phyloP scores from a whole-genome alignment of 2,888 invertebrate genomes.

The Tubulanus polymorphus region DNA sequence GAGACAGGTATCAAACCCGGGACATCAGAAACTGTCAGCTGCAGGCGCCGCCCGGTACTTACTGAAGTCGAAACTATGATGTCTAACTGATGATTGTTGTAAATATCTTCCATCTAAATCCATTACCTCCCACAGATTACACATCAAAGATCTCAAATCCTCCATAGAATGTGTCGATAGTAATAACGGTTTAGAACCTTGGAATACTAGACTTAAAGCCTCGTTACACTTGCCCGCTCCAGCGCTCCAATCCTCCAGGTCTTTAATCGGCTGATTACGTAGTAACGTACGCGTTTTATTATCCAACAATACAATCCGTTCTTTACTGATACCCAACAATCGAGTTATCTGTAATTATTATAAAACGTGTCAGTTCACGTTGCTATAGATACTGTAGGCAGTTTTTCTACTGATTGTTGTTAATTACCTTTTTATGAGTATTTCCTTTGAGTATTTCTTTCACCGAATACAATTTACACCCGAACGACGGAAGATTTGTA shows the following conservation, averaged over 20 bases:
- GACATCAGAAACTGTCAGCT: too few relatives aligned
- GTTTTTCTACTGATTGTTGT: neutral
- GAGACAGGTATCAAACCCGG: too few relatives aligned
- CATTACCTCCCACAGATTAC: constrained; percentile 64
- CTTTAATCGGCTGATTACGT: constrained; percentile 57
- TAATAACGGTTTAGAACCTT: constrained; percentile 57
- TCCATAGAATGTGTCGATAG: constrained; percentile 58
- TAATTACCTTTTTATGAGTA: constrained; percentile 61
- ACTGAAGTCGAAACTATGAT: constrained; percentile 42
- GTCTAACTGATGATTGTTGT: constrained; percentile 32
- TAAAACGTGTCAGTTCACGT: neutral
- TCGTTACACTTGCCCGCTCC: constrained; percentile 63
- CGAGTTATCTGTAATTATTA: constrained; percentile 56
- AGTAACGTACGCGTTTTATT: constrained; percentile 60
- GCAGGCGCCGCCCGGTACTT: constrained; percentile 1
- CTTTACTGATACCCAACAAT: constrained; percentile 60
- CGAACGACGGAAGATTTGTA: constrained; percentile 61
- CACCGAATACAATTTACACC: constrained; percentile 63
- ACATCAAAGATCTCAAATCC: constrained; percentile 57
- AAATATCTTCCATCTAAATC: constrained; percentile 54
- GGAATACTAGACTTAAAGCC: constrained; percentile 62
- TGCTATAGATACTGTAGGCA: neutral
- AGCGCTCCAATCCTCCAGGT: constrained; percentile 62
- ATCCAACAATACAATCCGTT: constrained; percentile 62
- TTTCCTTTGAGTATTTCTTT: constrained; percentile 62